These are phyloP conservation scores for Nesometra sesokonis DNA, from an alignment of 35 echinoderm and acorn worm species.

Conservation along the genomic window DNA sequence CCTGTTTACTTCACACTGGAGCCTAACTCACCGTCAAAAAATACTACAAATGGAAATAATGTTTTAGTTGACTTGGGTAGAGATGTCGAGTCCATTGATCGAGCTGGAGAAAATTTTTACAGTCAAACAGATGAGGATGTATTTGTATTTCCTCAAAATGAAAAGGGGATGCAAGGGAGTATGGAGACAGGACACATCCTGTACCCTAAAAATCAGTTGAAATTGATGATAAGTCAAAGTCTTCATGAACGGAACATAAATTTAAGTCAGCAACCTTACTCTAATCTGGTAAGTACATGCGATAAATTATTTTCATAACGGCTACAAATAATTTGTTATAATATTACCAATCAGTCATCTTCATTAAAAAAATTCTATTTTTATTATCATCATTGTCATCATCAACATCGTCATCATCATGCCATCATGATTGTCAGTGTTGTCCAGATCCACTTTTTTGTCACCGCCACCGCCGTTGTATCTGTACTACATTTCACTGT, in stretches of 20 bases:
- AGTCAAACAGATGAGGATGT: not conserved
- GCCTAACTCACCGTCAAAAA: not conserved
- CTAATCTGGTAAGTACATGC: not conserved
- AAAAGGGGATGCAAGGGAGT: not conserved
- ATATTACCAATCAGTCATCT: too few relatives aligned
- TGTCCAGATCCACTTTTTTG: too few relatives aligned
- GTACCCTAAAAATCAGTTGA: not conserved
- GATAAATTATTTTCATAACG: too few relatives aligned
- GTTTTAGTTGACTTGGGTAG: not conserved
- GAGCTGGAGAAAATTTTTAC: not conserved
- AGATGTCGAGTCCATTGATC: not conserved
- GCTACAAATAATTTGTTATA: too few relatives aligned
- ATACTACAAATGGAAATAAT: not conserved
- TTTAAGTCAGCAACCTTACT: not conserved
- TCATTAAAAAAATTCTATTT: too few relatives aligned
- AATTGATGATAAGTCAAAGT: not conserved
- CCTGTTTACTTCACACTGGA: constrained; percentile 90
- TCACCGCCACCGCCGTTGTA: too few relatives aligned
- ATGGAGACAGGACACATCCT: not conserved
- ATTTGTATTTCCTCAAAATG: not conserved
- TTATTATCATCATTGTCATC: too few relatives aligned
- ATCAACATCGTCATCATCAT: too few relatives aligned
- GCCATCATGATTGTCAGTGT: too few relatives aligned
- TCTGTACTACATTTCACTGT: too few relatives aligned
- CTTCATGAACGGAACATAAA: not conserved